Evolutionary conservation across 2,888 invertebrate genomes (phyloP).

Genomic region (Leuctra nigra): DNA sequence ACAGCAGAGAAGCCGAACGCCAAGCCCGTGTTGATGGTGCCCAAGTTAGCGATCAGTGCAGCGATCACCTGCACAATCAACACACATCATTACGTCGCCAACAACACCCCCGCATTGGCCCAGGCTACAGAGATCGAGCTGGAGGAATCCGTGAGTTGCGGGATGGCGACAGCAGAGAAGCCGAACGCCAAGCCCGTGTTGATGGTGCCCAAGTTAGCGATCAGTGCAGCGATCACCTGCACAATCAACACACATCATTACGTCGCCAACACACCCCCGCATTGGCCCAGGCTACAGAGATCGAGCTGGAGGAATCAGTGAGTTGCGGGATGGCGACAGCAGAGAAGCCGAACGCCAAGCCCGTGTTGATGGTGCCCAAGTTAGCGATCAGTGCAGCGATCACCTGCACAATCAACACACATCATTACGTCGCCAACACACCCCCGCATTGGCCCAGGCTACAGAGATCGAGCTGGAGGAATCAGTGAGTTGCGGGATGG

Average conservation of each 20-base stretch:
- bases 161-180: slow-evolving; percentile 58
- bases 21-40: slow-evolving; percentile 64
- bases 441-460: no score
- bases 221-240: slow-evolving; percentile 55
- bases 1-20: slow-evolving; percentile 64
- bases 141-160: slow-evolving; percentile 48
- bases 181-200: slow-evolving; percentile 66
- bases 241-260: no score
- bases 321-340: slow-evolving; percentile 59
- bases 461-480: slow-evolving; percentile 45
- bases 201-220: slow-evolving; percentile 60
- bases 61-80: slow-evolving; percentile 54
- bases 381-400: slow-evolving; percentile 57
- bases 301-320: slow-evolving; percentile 43
- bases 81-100: no score
- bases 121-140: slow-evolving; percentile 48
- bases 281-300: no score
- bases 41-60: slow-evolving; percentile 57
- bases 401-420: no score
- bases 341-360: slow-evolving; percentile 62
- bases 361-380: slow-evolving; percentile 61
- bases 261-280: no score
- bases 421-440: no score
- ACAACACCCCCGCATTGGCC: no score
- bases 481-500: slow-evolving; percentile 52